Evolutionary conservation across 2,888 invertebrate species (phyloP), one percentile per base, ranked within the genome.

Genomic region (Cerastoderma edule): DNA sequence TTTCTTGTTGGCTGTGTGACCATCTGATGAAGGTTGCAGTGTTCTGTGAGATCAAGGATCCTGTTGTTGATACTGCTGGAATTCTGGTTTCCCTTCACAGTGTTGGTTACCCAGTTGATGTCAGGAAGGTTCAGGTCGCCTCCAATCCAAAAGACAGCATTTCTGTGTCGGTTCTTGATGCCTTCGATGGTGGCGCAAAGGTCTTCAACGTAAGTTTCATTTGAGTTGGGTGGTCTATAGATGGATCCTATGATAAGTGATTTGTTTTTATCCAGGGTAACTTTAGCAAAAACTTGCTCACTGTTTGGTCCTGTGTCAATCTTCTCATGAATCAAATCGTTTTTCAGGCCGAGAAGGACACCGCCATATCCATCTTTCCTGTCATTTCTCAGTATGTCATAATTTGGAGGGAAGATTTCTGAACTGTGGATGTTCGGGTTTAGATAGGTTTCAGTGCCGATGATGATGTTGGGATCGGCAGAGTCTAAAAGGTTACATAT

Each of bases 391-490:
- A 19, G 6, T 2, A 50, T 28, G 10, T 35, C 27, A 32, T 56
- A 66, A 19, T 46, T 67, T 48, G 56, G 19, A 10, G 66, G 72
- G 33, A 66, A 72, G 19, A 66, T 44, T 57, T 72, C 56, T 30
- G 53, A 39, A 24, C 30, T 50, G 44, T 63, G 46, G 6, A 67
- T 60, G n/a, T 35, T 32, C 19, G 32, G 24, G 8, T 73, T 67
- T 3, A 60, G 24, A 60, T 67, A 73, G 10, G 67, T 67, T 67
- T 67, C 63, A 39, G 60, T 53, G 3, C 73, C 68, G 16, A 73
- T 68, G 22, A 73, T 60, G 32, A 68, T 32, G 24, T 13, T 30
- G 6, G 73, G 73, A 30, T 68, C 53, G 19, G 60, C 35, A n/a
- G 63, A 60, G 8, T 72, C 67, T 28, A 72, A 32, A 0, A 66